Evolutionary conservation across 2,113 vertebrate species (phyloP), one percentile per base, ranked within the genome.

Genomic region (Psophia crepitans): DNA sequence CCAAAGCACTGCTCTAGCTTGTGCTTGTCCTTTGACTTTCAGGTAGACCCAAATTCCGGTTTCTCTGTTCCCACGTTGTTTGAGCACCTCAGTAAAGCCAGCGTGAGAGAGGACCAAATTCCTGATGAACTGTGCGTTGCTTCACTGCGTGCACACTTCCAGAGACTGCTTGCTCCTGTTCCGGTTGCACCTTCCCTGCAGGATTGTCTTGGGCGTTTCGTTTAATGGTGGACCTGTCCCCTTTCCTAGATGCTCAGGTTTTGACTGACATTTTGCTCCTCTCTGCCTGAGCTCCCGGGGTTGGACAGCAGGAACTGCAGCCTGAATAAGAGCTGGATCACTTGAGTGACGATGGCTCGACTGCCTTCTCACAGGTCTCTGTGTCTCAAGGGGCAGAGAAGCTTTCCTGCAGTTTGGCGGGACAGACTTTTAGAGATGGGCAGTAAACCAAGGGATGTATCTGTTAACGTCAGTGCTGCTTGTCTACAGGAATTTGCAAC

Each of bases 141-240:
- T 78, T 13, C 46, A 3, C 30, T 43, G 7, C 75, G 33, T 65
- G 56, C 33, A 11, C 5, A 4, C 43, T 49, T 57, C 19, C 64
- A 73, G 44, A 80, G 4, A 48, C 44, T 33, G 4, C 43, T 84
- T 0, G 0, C 39, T 78, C 26, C 32, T 66, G 18, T 8, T 49
- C 13, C 24, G 33, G 43, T 33, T 83, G 28, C 26, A 51, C 33
- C 11, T 23, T 64, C 63, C 27, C 64, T 66, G 33, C 28, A 74
- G 74, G 16, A 15, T 70, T 41, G 21, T 35, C 44, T 44, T 1
- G 0, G 9, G 15, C 11, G 9, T 82, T 82, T 65, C 3, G 1
- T 68, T 28, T 44, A 23, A 24, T 9, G 22, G 12, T 49, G 21
- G 14, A 70, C 63, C 41, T 53, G 1, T 37, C 14, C 48, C 23